phyloP scores from a whole-genome alignment of 1,140 invertebrate genomes.

The Microplitis mediator region DNA sequence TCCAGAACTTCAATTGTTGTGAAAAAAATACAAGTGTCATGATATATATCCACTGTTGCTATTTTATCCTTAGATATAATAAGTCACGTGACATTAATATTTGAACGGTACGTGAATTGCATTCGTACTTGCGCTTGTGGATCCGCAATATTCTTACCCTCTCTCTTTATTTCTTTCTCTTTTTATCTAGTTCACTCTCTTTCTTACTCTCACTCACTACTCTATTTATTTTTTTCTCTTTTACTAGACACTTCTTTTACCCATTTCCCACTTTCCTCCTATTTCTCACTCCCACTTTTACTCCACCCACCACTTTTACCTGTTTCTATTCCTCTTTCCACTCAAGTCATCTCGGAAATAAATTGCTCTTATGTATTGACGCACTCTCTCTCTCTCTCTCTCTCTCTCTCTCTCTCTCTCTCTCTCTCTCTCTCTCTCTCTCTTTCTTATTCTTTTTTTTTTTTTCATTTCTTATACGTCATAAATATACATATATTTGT shows the following conservation, averaged over 20 bases:
- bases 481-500: neutral
- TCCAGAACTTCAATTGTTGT: no score
- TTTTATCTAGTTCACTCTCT: neutral
- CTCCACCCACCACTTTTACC: conserved; percentile 9
- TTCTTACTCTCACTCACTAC: neutral
- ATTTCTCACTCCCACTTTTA: conserved; percentile 13
- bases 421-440: neutral
- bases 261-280: conserved; percentile 1
- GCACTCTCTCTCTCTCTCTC: neutral
- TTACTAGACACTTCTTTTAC: no score
- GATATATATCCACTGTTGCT: conserved; percentile 41
- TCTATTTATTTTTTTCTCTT: conserved; percentile 13
- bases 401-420: neutral
- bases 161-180: conserved; percentile 23
- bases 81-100: conserved; percentile 65
- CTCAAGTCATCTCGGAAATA: conserved; percentile 14
- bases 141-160: conserved; percentile 45
- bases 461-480: neutral
- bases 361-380: conserved; percentile 13
- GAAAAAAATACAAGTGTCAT: no score
- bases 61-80: conserved; percentile 58
- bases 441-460: neutral
- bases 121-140: conserved; percentile 48
- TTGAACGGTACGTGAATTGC: conserved; percentile 64
- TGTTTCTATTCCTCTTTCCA: neutral